phyloP scores from a whole-genome alignment of 2,888 invertebrate genomes.

The Drosophila atroscutellata region DNA sequence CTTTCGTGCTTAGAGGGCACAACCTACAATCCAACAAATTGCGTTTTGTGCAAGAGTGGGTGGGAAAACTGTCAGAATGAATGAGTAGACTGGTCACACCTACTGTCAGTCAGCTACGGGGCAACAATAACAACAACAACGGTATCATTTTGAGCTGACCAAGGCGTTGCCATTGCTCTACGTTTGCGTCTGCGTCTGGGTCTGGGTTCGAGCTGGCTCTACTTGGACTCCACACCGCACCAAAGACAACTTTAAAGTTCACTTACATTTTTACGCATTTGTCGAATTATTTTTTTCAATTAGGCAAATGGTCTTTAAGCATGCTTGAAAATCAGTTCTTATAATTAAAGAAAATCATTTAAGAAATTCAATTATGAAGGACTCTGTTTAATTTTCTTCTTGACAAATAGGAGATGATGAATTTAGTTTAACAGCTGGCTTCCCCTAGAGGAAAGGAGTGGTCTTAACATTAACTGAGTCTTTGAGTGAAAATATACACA shows the following conservation, averaged over 20 bases:
- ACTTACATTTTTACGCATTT: constrained; percentile 39
- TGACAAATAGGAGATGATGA: too few relatives aligned
- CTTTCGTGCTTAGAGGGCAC: constrained; percentile 80
- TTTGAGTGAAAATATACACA: neutral
- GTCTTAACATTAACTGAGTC: neutral
- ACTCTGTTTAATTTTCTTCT: neutral
- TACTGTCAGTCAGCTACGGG: constrained; percentile 81
- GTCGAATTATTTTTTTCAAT: constrained; percentile 55
- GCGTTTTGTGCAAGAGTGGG: constrained; percentile 82
- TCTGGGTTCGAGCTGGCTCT: constrained; percentile 5
- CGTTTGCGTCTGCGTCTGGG: constrained; percentile 21
- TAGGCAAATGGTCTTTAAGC: constrained; percentile 55
- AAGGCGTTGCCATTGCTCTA: constrained; percentile 67
- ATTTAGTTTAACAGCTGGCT: neutral
- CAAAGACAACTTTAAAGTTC: constrained; percentile 56
- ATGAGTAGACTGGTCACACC: constrained; percentile 84
- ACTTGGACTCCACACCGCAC: constrained; percentile 11
- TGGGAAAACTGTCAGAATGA: constrained; percentile 84
- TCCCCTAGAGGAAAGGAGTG: neutral
- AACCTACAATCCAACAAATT: constrained; percentile 82
- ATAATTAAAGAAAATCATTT: constrained; percentile 11
- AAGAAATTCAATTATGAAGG: neutral
- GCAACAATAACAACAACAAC: constrained; percentile 44
- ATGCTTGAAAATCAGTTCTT: constrained; percentile 21
- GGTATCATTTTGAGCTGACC: constrained; percentile 65